Evolutionary conservation across 1,140 invertebrate genomes (phyloP).

Genomic region (Mactra quadrangularis): DNA sequence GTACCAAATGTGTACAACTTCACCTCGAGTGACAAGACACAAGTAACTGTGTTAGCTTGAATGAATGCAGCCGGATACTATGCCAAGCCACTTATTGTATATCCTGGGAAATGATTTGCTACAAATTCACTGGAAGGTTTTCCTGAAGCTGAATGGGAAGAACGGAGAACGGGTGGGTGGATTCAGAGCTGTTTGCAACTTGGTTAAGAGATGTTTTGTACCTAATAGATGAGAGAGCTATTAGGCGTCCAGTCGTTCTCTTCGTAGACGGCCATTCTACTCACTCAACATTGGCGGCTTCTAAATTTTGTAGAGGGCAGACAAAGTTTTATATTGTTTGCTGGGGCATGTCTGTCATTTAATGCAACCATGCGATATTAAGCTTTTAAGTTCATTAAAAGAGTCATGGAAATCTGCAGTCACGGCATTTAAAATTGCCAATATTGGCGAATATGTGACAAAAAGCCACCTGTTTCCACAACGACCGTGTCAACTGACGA

Average conservation of each 20-base stretch:
- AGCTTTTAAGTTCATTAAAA: slow-evolving; percentile 16
- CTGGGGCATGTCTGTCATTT: slow-evolving; percentile 2
- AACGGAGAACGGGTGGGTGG: slow-evolving; percentile 35
- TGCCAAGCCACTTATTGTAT: slow-evolving; percentile 6
- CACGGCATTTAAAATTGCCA: background rate
- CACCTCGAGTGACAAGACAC: background rate
- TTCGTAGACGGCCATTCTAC: slow-evolving; percentile 31
- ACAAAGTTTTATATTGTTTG: slow-evolving; percentile 22
- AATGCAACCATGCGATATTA: slow-evolving; percentile 15
- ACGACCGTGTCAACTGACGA: no score
- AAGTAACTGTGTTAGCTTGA: slow-evolving; percentile 28
- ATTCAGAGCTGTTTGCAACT: slow-evolving; percentile 8
- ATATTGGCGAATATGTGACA: slow-evolving; percentile 33
- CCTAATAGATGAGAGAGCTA: background rate
- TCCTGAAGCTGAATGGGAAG: slow-evolving; percentile 12
- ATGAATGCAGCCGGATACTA: slow-evolving; percentile 8
- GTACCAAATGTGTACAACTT: slow-evolving; percentile 34
- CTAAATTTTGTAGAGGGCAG: slow-evolving; percentile 16
- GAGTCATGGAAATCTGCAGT: slow-evolving; percentile 16
- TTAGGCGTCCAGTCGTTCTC: slow-evolving; percentile 11
- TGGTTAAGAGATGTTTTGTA: slow-evolving; percentile 18
- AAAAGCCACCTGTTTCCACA: slow-evolving; percentile 5
- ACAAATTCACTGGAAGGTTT: slow-evolving; percentile 26
- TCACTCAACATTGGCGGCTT: background rate
- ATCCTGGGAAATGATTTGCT: slow-evolving; percentile 9